Evolutionary conservation across 2,797 vertebrate genomes (phyloP).

Genomic region (Emys orbicularis): DNA sequence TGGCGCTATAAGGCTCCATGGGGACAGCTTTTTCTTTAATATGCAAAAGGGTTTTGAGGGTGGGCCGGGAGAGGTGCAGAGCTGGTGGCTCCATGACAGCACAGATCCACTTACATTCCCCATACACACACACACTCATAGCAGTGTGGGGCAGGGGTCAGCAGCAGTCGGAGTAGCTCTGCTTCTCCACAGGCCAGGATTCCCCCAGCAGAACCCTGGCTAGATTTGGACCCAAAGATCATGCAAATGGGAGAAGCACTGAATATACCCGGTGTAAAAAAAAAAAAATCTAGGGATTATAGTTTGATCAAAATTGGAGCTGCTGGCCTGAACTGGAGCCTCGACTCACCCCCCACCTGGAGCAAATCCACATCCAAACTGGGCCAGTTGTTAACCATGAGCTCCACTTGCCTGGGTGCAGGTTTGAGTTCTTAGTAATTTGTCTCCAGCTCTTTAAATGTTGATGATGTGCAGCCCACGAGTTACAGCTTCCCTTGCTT

Average conservation of each 20-base stretch:
- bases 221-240: neutral
- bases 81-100: neutral
- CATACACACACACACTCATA: neutral
- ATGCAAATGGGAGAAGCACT: neutral
- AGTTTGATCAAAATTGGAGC: neutral
- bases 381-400: neutral
- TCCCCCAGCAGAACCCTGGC: neutral
- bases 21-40: neutral
- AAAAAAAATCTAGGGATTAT: neutral
- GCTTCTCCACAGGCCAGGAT: neutral
- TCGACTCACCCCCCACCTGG: neutral
- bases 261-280: too few species aligned
- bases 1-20: neutral
- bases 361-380: neutral
- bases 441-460: neutral
- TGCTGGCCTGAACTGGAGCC: neutral
- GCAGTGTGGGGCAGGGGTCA: neutral
- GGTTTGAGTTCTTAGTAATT: neutral
- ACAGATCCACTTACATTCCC: neutral
- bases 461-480: neutral
- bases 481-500: neutral
- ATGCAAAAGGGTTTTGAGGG: neutral
- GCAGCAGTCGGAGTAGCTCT: neutral
- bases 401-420: neutral
- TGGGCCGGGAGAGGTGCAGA: neutral